Percentiles rank a stretch among this genome's conserved stretches.
Evolutionary conservation across 2,113 vertebrate species (phyloP).

Genomic region (Myodes glareolus): DNA sequence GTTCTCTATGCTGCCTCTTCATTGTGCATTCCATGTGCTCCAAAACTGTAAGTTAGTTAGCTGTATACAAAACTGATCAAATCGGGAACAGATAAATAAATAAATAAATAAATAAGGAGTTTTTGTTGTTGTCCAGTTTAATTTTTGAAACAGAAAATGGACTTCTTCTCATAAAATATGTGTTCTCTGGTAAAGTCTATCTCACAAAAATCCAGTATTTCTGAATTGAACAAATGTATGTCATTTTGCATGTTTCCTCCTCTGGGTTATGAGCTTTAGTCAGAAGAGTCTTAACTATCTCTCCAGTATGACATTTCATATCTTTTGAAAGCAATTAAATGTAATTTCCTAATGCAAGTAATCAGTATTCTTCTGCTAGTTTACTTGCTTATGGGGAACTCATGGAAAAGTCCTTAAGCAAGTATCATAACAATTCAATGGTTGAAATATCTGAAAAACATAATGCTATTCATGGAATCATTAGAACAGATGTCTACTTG

Average conservation of each 20-base stretch:
- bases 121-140: background rate
- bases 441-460: background rate
- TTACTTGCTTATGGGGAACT: background rate
- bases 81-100: too few species aligned
- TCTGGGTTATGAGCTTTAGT: background rate
- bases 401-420: background rate
- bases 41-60: background rate
- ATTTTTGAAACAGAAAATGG: background rate
- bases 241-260: background rate
- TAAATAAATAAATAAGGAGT: too few species aligned
- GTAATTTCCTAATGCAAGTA: background rate
- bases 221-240: background rate
- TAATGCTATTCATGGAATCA: background rate
- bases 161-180: background rate
- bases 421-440: background rate
- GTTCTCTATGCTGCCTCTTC: background rate
- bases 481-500: background rate
- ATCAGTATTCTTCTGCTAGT: background rate
- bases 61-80: too few species aligned
- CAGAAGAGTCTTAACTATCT: too few species aligned
- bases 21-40: background rate
- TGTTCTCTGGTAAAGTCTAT: background rate
- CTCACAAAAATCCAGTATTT: constrained; percentile 40
- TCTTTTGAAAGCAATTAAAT: background rate
- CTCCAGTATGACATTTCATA: background rate